Percentiles rank a stretch among this genome's conserved stretches.
phyloP scores from a whole-genome alignment of 2,113 vertebrate species.

The Passer montanus region DNA sequence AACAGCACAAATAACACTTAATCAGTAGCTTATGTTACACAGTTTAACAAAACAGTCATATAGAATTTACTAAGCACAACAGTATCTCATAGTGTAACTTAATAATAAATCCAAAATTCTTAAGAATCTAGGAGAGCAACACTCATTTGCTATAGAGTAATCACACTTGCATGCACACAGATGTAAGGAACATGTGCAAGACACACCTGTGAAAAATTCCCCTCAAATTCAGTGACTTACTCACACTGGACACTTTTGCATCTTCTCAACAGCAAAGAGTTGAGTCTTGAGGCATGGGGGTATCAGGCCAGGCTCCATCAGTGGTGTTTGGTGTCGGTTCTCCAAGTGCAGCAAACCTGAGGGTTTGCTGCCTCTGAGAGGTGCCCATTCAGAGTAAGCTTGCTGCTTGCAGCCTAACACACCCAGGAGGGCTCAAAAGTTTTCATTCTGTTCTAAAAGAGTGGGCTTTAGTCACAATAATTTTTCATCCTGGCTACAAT shows the following conservation, averaged over 20 bases:
- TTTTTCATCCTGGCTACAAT: background rate
- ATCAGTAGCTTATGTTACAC: background rate
- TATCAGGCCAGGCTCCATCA: background rate
- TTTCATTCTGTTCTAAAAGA: fast-evolving
- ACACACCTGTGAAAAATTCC: background rate
- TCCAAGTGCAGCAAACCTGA: background rate
- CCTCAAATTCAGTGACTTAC: background rate
- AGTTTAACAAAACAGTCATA: background rate
- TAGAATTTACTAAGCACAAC: background rate
- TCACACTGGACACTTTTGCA: background rate
- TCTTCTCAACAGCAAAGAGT: too few species aligned
- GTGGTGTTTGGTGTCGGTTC: fast-evolving
- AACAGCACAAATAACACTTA: background rate
- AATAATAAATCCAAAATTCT: background rate
- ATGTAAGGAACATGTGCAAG: background rate
- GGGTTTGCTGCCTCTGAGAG: background rate
- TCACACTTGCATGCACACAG: background rate
- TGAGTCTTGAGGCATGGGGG: background rate
- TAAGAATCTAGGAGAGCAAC: background rate
- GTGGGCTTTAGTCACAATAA: background rate
- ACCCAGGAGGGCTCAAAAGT: background rate
- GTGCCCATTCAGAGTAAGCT: background rate
- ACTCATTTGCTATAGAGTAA: background rate
- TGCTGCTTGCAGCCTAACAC: background rate
- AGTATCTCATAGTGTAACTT: background rate